Evolutionary conservation across 1,140 invertebrate species (phyloP).

Genomic region (Aphis gossypii): DNA sequence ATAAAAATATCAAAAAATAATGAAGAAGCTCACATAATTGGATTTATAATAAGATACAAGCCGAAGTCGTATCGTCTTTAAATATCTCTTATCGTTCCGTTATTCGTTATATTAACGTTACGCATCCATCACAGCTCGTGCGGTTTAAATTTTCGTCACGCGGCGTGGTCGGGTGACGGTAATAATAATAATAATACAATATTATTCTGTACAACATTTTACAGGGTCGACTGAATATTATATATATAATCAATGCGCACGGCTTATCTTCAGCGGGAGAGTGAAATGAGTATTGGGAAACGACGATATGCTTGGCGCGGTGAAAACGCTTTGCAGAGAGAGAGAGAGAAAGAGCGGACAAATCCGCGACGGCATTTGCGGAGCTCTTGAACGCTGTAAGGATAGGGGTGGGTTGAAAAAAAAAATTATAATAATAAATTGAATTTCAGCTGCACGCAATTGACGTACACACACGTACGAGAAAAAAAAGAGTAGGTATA

Average conservation of each 20-base stretch:
- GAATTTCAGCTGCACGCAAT: constrained; percentile 14
- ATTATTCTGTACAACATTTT: not conserved
- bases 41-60: not conserved
- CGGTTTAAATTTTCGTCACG: not conserved
- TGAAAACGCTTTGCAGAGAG: not conserved
- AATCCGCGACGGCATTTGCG: not conserved
- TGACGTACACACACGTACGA: not conserved
- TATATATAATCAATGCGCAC: too few relatives aligned
- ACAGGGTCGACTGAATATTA: not conserved
- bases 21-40: not conserved
- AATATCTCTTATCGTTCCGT: not conserved
- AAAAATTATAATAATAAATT: not conserved
- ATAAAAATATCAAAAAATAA: not conserved
- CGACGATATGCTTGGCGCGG: not conserved
- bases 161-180: not conserved
- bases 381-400: not conserved
- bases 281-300: not conserved
- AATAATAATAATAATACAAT: not conserved
- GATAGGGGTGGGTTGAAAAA: not conserved
- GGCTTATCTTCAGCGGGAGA: too few relatives aligned
- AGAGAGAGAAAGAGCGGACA: not conserved
- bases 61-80: not conserved
- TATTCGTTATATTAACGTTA: not conserved
- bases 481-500: not conserved
- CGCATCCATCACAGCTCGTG: not conserved